Evolutionary conservation across 2,888 invertebrate genomes (phyloP), one percentile per base, ranked within the genome.

Genomic region (Aphodius granarius): DNA sequence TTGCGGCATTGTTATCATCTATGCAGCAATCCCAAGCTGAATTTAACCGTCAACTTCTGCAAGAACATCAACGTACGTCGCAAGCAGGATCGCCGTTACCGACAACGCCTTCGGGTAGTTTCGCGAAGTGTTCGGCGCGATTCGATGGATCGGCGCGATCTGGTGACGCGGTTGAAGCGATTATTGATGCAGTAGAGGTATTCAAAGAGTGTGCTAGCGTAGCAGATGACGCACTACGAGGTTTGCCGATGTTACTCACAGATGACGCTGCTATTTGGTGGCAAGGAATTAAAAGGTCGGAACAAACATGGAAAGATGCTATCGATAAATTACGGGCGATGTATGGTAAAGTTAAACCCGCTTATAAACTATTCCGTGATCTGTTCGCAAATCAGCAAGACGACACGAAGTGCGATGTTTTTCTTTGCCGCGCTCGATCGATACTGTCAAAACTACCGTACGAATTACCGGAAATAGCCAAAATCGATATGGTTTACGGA

Each of bases 281-380:
- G 43, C 43, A 65, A 65, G 17, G 66, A 20, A 20, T 66, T n/a
- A 66, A 66, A 66, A 66, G 66, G 20, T 66, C 66, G 17, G 66
- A 16, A 66, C 16, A 66, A 20, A 19, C 66, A 16, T 66, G 66
- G 66, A 16, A 66, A 17, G 66, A 66, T 1, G 66, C 66, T 17
- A 66, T 66, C 15, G 65, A 13, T 9, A 65, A 18, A 65, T 18
- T 65, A 18, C 65, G 65, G 5, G 65, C 65, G 65, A 65, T 65
- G 65, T 65, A 65, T 15, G 65, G 65, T 18, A 16, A 18, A 16
- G 65, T 65, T 2, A 65, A 18, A 18, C 65, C 65, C 3, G 65
- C 65, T 43, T 43, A 43, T 3, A 43, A 66, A 66, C 66, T 66
- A 19, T 66, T 66, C 66, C 18, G 66, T 20, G 66, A 66, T 66